Base-by-base conservation (phyloP, 2,888 invertebrate species). In the Lasioglossum zephyrum region DNA sequence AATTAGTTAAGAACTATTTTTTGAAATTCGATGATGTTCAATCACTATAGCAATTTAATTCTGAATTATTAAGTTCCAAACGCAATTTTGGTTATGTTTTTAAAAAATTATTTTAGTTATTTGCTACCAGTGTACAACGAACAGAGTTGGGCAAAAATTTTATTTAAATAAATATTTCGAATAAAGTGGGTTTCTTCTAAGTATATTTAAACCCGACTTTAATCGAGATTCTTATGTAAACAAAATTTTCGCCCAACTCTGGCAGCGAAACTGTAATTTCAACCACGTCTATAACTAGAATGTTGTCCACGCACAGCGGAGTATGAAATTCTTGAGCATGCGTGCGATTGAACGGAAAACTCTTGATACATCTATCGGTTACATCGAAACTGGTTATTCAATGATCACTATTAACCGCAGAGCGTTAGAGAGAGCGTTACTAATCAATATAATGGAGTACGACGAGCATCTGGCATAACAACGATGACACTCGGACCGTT, bases 381-480 rank as follows among this genome's bases (percentile, higher is more conserved):
- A 60, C 78, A 77, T 47, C 44, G 82, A 53, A 73, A 87, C 75
- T 79, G 81, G 79, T 82, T 36, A 73, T 84, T 81, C 73, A 81
- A 69, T 53, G 83, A 77, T 88, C 83, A 73, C 60, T 63, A 76
- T 84, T 87, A 85, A 84, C 84, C 86, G 47, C 73, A 70, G 81
- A 82, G 81, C 41, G 73, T 85, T 81, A 88, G 82, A 82, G 87
- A 83, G 82, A 63, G 89, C 77, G 85, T 87, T 88, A 85, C 84
- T 89, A 89, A 91, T 88, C 82, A 90, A 88, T 86, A 87, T 89
- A 86, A 87, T 85, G 78, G 75, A 87, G 86, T 88, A 85, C 83
- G 77, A 84, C 44, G 85, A 81, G 74, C 81, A 82, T 82, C 77
- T 82, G 79, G 81, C 82, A 84, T 88, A 87, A 88, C 87, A 85